Evolutionary conservation across 37 sponge, comb jelly and placozoan species (phyloP).

Genomic region (Diacarnus erythraeanus): DNA sequence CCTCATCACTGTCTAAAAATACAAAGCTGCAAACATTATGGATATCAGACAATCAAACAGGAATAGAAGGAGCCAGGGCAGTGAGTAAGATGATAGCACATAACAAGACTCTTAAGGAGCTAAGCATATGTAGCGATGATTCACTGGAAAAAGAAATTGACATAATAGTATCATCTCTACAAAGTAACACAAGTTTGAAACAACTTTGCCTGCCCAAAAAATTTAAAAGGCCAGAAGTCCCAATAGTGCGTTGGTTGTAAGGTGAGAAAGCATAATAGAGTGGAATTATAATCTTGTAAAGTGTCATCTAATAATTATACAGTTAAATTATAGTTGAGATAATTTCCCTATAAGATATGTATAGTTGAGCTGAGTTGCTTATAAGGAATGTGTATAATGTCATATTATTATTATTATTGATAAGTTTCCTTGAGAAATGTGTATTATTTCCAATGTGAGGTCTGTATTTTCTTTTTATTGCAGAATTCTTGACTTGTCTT

Average conservation of each 20-base stretch:
- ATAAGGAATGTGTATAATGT: too few relatives aligned
- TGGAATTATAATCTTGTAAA: not conserved
- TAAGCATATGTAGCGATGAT: not conserved
- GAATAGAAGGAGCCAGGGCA: not conserved
- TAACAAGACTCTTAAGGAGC: not conserved
- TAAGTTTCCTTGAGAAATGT: too few relatives aligned
- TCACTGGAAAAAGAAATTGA: not conserved
- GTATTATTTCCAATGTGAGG: too few relatives aligned
- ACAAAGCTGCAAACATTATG: not conserved
- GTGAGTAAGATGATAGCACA: not conserved
- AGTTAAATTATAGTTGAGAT: too few relatives aligned
- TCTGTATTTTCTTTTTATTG: too few relatives aligned
- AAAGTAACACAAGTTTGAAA: not conserved
- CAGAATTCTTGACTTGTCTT: too few relatives aligned
- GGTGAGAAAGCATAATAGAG: not conserved
- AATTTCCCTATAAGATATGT: too few relatives aligned
- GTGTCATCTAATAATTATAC: too few relatives aligned
- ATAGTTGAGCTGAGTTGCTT: too few relatives aligned
- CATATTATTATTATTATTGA: too few relatives aligned
- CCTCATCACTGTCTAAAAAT: not conserved
- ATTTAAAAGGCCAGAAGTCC: not conserved
- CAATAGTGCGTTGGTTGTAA: not conserved
- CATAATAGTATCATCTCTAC: not conserved
- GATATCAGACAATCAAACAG: not conserved
- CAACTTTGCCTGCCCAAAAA: not conserved